These are phyloP conservation scores for Sinopyrophorus schimmeli DNA, from an alignment of 2,888 invertebrate genomes.

Conservation along the genomic window DNA sequence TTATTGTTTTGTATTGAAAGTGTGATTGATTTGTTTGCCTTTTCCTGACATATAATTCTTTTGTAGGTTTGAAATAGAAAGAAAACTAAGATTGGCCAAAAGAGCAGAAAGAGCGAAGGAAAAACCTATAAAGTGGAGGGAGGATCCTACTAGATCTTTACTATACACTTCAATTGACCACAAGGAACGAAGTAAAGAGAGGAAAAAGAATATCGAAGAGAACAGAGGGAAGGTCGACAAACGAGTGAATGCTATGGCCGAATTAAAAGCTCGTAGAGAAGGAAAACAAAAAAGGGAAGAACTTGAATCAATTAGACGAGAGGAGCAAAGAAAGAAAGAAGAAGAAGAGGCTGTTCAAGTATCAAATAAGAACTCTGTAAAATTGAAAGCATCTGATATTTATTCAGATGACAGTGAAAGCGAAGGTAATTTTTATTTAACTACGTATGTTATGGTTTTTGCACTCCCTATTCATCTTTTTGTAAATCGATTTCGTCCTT, in stretches of 20 bases:
- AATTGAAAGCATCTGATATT: conserved; percentile 91
- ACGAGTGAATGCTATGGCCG: conserved; percentile 90
- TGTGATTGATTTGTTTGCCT: not conserved
- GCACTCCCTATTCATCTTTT: not conserved
- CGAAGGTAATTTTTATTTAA: conserved; percentile 59
- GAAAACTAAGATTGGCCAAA: conserved; percentile 84
- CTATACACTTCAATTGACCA: conserved; percentile 63
- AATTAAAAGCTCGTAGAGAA: conserved; percentile 86
- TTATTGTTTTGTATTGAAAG: not conserved
- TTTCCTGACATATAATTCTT: conserved; percentile 19
- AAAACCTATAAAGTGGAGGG: conserved; percentile 69
- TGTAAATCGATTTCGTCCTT: too few species aligned
- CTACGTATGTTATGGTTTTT: not conserved
- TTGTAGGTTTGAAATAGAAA: conserved; percentile 88
- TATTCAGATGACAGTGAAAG: conserved; percentile 86
- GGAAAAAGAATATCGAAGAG: conserved; percentile 89
- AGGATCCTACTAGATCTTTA: conserved; percentile 54
- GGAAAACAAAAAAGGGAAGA: conserved; percentile 71
- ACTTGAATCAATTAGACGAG: conserved; percentile 65
- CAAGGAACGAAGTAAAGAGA: conserved; percentile 78
- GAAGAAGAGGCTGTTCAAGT: conserved; percentile 56
- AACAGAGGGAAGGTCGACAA: conserved; percentile 79
- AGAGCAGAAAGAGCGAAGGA: conserved; percentile 71
- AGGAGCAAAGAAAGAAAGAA: conserved; percentile 63
- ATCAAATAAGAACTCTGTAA: conserved; percentile 69